Conservation (phyloP, 2,113 vertebrate genomes). For the Chionomys nivalis region DNA sequence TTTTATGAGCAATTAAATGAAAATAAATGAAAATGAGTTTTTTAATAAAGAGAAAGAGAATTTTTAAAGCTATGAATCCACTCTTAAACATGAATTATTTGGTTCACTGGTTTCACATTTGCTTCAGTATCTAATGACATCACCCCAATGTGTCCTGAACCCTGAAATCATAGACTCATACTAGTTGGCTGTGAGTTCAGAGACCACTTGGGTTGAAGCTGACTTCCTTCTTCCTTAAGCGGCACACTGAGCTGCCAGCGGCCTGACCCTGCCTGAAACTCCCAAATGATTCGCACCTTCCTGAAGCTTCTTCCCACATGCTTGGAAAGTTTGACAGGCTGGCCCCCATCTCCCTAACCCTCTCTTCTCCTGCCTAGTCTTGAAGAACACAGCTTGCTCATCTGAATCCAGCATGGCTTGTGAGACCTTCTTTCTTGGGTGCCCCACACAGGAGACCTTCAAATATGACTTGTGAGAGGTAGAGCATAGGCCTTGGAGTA, state of each 20-base stretch:
- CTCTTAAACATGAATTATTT: not conserved
- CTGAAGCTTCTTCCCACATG: not conserved
- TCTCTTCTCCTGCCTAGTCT: not conserved
- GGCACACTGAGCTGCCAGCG: not conserved
- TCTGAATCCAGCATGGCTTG: not conserved
- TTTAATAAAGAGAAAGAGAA: not conserved
- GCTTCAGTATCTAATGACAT: not conserved
- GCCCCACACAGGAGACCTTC: not conserved
- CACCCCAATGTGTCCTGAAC: not conserved
- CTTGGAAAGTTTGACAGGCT: not conserved
- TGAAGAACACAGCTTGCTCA: fast-evolving
- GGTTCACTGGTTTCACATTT: not conserved
- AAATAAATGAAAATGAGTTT: not conserved
- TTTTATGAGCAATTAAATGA: conserved; percentile 16
- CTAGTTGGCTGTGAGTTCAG: not conserved
- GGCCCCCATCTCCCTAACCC: not conserved
- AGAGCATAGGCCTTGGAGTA: not conserved
- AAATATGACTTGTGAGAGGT: not conserved
- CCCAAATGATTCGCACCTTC: not conserved
- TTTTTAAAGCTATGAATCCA: not conserved
- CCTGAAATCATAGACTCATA: not conserved
- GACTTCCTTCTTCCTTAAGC: not conserved
- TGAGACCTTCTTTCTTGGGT: not conserved
- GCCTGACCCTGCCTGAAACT: not conserved
- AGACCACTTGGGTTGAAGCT: not conserved